Evolutionary conservation across 2,888 invertebrate genomes (phyloP), one percentile per base, ranked within the genome.

Genomic region (Himalopsyche anomala): DNA sequence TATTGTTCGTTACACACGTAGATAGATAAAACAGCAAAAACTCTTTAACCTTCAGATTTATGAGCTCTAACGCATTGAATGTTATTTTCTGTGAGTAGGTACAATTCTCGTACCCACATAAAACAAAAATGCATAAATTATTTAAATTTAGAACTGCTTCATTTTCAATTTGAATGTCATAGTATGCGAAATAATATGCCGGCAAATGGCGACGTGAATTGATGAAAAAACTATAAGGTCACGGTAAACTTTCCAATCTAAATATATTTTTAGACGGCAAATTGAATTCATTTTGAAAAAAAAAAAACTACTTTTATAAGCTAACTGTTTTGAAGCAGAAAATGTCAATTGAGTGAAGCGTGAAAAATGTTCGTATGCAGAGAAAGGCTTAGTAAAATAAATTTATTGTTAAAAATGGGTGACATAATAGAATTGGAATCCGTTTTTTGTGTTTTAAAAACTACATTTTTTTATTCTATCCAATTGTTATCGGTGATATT

Each of bases 171-270:
- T 74, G 74, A 74, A 74, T 74, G 36, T 74, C 74, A 74, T 36
- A 74, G 36, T 36, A 74, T 74, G 36, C 38, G 15, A 38, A 74
- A 74, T 74, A 74, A 12, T 74, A 38, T 74, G 12, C 36, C 38
- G 74, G 12, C 12, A 74, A 74, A 74, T 74, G 38, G 74, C 36
- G 36, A 38, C 28, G 36, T 36, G 28, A 11, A 69, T 28, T 5
- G 69, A 69, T 28, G 12, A 69, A 69, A 69, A 69, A 69, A n/a
- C 19, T 19, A 11, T 74, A 74, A 74, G 74, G 74, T 74, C 74
- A 74, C 74, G 38, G 74, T 36, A 74, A 74, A 74, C 74, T 74
- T 74, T 74, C 38, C 38, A 74, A 74, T 74, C 12, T 38, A 74
- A 74, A 62, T 8, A 74, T 36, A 36, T 74, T 74, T 74, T 74